Evolutionary conservation across 2,113 vertebrate genomes (phyloP).

Genomic region (Ageneiosus marmoratus): DNA sequence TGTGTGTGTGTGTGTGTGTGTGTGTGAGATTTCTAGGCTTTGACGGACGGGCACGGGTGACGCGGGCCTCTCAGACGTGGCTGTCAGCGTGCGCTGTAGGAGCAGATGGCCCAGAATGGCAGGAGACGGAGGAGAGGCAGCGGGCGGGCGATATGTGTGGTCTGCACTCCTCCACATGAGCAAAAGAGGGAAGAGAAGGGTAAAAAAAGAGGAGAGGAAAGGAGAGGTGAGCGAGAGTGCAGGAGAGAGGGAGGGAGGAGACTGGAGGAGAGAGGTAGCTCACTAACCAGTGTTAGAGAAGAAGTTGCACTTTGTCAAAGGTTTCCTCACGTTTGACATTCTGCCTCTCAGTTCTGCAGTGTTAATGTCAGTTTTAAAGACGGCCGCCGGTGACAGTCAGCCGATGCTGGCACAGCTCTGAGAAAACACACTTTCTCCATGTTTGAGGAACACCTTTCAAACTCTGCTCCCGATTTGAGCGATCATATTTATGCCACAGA

Average conservation of each 20-base stretch:
- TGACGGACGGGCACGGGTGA: slow-evolving; percentile 81
- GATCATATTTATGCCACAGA: background rate
- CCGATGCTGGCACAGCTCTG: slow-evolving; percentile 16
- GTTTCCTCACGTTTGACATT: slow-evolving; percentile 27
- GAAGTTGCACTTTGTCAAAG: slow-evolving; percentile 40
- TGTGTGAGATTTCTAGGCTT: slow-evolving; percentile 40
- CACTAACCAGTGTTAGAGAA: slow-evolving; percentile 26
- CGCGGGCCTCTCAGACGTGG: slow-evolving; percentile 58
- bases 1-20: slow-evolving; percentile 32
- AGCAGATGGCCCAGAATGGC: slow-evolving; percentile 50
- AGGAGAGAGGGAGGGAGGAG: background rate
- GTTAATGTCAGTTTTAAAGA: slow-evolving; percentile 31
- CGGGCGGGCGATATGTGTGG: slow-evolving; percentile 49
- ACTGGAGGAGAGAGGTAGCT: background rate
- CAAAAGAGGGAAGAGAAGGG: slow-evolving; percentile 9
- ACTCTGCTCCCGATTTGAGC: background rate
- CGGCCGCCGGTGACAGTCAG: slow-evolving; percentile 24
- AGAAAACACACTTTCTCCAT: slow-evolving; percentile 23
- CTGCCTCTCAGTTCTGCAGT: slow-evolving; percentile 10
- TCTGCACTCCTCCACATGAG: slow-evolving; percentile 41
- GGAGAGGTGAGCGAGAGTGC: slow-evolving; percentile 19
- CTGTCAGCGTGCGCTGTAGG: slow-evolving; percentile 62
- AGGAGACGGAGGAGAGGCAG: slow-evolving; percentile 47
- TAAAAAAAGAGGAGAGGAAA: background rate
- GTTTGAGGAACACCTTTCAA: slow-evolving; percentile 36